Conservation (phyloP, 2,113 vertebrate genomes). For the Sinosuthora webbiana region DNA sequence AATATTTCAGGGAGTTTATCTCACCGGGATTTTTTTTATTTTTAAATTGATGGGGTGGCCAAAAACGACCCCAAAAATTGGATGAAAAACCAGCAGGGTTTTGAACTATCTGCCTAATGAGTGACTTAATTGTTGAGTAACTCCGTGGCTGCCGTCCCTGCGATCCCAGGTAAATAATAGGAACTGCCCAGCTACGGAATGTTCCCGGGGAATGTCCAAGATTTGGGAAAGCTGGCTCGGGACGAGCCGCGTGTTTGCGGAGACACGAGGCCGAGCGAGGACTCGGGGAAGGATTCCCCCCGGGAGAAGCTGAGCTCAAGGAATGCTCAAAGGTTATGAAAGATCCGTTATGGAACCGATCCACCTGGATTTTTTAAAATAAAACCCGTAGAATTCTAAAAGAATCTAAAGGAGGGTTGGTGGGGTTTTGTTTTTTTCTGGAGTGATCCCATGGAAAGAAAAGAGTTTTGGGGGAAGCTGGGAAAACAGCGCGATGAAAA, state of each 20-base stretch:
- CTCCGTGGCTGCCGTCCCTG: neutral
- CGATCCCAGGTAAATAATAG: slow-evolving; percentile 26
- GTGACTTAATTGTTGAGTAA: neutral
- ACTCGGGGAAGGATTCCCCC: neutral
- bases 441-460: fast-evolving
- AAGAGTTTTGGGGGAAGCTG: neutral
- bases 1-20: neutral
- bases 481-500: neutral
- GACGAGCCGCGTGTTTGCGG: neutral
- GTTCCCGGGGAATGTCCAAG: slow-evolving; percentile 40
- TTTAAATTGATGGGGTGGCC: neutral
- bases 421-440: neutral
- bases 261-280: neutral
- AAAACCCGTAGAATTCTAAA: neutral
- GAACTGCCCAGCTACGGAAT: slow-evolving; percentile 41
- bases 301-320: neutral
- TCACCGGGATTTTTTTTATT: neutral
- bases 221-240: neutral
- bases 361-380: neutral
- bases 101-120: neutral
- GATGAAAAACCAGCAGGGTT: neutral
- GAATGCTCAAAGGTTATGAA: neutral
- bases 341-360: neutral
- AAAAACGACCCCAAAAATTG: neutral
- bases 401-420: fast-evolving